Percentiles rank a stretch among this genome's conserved stretches.
Evolutionary conservation across 2,113 vertebrate genomes (phyloP).

Genomic region (Rhinolophus sinicus): DNA sequence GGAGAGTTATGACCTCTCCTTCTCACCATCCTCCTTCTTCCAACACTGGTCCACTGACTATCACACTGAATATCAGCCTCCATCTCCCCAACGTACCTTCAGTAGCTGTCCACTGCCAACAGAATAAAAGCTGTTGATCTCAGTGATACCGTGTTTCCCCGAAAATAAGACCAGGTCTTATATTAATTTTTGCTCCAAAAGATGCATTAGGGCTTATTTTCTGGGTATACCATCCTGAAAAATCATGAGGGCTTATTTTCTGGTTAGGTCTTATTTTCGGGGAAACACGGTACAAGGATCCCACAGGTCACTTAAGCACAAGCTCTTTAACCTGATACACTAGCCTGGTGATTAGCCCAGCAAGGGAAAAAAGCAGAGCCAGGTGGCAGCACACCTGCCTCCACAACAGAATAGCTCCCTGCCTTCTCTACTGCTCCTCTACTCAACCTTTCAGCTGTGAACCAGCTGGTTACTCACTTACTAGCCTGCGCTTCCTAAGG

Average conservation of each 20-base stretch:
- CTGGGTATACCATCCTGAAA: no score
- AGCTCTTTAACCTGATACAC: neutral
- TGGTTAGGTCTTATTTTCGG: no score
- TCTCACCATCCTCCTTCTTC: neutral
- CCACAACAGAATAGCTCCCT: neutral
- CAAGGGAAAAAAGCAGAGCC: neutral
- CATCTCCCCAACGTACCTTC: neutral
- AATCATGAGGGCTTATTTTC: no score
- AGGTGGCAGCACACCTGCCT: neutral
- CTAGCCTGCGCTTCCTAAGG: neutral
- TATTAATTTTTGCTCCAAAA: no score
- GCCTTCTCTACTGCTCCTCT: neutral
- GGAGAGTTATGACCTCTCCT: no score
- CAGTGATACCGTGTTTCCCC: neutral
- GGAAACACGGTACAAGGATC: neutral
- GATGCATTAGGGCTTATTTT: no score
- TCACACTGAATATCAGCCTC: neutral
- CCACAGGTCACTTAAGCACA: neutral
- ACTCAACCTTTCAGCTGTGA: neutral
- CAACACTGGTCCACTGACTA: neutral
- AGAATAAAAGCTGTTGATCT: neutral
- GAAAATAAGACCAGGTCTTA: no score
- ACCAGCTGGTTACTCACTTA: neutral
- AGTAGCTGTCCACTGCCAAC: neutral
- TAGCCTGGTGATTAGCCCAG: neutral